Base-by-base conservation (phyloP, 2,797 vertebrate genomes). In the Silurus lanzhouensis region DNA sequence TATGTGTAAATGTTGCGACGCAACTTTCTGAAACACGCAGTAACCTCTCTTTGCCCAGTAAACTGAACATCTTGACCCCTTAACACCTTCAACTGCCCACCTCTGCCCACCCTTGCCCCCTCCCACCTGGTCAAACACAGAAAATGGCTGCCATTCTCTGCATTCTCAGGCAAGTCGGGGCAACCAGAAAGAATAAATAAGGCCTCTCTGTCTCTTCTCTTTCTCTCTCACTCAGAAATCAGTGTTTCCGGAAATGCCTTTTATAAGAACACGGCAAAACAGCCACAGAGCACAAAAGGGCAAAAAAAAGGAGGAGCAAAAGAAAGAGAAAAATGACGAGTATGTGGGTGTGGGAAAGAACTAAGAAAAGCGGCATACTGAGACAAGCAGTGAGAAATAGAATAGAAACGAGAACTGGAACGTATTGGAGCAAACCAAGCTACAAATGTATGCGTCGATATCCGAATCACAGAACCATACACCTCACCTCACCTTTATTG, bases 131-230 rank as follows among this genome's bases (percentile, higher is more conserved):
- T 61, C 75, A 85, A 84, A 84, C 7, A 52, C 9, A 67, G 57
- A 85, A 86, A 82, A 88, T 61, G 70, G 87, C 91, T 89, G 63
- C 44, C 91, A 90, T 71, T 91, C 90, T 88, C 89, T 84, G 83
- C 86, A 91, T 91, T 92, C 92, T 92, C 88, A 76, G 79, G 87
- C 76, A 88, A 91, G 93, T 90, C 88, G 63, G 88, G 92, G 88
- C 90, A 90, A 91, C 90, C 92, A 48, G 86, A 76, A 79, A 87
- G 89, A 87, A 90, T 86, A 92, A 79, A 90, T 84, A 83, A 89
- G 25, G 31, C 83, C 71, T 80, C 88, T 86, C 82, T 44, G 66
- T 22, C 57, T 19, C 58, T 38, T 17, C 31, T 70, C 64, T 19
- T 1, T 52, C 27, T 25, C 81, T 81, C 83, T 84, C 70, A 71